These are phyloP conservation scores for Plebejus anna DNA, from an alignment of 2,888 invertebrate genomes.

Conservation along the genomic window DNA sequence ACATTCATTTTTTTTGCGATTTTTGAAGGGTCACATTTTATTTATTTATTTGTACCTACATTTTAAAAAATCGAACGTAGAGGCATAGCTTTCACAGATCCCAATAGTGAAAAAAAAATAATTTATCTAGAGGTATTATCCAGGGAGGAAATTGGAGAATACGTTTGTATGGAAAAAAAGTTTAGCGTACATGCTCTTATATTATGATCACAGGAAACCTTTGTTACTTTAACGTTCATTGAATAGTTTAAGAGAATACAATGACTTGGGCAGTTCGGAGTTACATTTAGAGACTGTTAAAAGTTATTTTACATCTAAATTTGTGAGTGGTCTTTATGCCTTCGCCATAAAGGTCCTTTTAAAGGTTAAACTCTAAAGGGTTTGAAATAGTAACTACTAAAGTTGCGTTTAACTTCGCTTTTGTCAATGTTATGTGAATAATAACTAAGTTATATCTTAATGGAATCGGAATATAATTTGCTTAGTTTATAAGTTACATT, in stretches of 20 bases:
- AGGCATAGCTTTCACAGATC: too few relatives aligned
- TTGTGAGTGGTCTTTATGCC: not conserved
- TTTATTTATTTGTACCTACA: too few relatives aligned
- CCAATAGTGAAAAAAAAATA: too few relatives aligned
- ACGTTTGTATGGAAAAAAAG: too few relatives aligned
- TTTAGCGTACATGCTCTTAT: too few relatives aligned
- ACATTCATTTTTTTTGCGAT: too few relatives aligned
- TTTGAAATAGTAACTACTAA: not conserved
- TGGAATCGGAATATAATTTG: not conserved
- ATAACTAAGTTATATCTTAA: not conserved
- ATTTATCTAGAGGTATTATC: too few relatives aligned
- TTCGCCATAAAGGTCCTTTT: not conserved
- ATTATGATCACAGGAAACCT: not conserved
- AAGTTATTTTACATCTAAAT: not conserved
- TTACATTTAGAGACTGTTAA: not conserved
- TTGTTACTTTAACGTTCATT: conserved; percentile 9
- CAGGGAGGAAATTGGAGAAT: too few relatives aligned
- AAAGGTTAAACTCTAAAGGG: not conserved
- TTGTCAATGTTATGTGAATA: conserved; percentile 3
- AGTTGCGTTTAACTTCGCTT: not conserved
- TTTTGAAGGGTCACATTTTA: too few relatives aligned
- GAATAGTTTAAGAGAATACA: not conserved
- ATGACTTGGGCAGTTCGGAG: not conserved
- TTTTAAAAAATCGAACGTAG: too few relatives aligned
- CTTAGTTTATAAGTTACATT: not conserved